Conservation (phyloP, 2,797 vertebrate genomes). For the Catamblyrhynchus diadema region DNA sequence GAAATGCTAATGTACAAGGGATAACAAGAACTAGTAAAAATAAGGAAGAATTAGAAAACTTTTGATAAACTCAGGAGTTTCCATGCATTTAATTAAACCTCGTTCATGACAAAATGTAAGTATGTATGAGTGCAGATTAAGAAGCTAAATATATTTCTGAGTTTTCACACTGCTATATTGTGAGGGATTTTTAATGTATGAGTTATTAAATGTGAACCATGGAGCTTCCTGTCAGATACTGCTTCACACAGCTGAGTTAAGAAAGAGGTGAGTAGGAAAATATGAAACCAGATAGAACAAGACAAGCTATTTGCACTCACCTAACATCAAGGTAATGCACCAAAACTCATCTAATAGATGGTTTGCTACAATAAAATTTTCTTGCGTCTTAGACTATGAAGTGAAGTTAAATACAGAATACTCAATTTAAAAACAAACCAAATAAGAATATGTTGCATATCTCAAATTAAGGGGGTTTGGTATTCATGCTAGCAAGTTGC, state of each 20-base stretch:
- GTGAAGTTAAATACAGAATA: neutral
- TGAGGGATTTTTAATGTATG: neutral
- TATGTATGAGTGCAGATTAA: neutral
- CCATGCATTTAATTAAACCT: neutral
- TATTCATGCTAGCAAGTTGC: neutral
- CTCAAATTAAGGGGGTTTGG: neutral
- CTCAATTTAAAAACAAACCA: neutral
- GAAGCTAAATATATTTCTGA: neutral
- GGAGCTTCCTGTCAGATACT: neutral
- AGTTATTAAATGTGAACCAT: neutral
- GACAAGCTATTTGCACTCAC: neutral
- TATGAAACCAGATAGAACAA: neutral
- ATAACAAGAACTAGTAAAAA: neutral
- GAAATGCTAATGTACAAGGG: neutral
- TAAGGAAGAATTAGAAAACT: neutral
- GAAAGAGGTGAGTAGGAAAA: neutral
- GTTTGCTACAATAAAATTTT: neutral
- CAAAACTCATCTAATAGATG: neutral
- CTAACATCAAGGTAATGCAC: neutral
- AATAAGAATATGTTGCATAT: neutral
- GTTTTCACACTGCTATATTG: neutral
- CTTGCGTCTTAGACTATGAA: neutral
- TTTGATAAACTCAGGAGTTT: neutral
- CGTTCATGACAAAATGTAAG: neutral
- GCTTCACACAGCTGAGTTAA: neutral